Evolutionary conservation across 2,113 vertebrate species (phyloP), one percentile per base, ranked within the genome.

Genomic region (Uria aalge): DNA sequence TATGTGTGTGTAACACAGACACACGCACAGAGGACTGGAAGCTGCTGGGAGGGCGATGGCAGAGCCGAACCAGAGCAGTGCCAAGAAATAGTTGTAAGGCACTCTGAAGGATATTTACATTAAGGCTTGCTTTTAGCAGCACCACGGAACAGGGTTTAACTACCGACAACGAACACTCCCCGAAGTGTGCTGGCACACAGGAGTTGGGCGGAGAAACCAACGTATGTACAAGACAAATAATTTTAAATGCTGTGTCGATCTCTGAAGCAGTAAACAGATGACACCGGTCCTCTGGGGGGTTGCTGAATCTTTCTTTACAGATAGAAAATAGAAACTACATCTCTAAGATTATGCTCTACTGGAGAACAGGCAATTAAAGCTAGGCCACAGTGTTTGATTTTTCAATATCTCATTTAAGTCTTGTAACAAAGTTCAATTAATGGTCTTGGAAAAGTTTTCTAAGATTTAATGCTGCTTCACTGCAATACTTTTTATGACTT

Each of bases 371-470:
- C 92, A 96, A 90, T 96, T 92, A 93, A 90, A 92, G 9, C 36
- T 7, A 29, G 64, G 56, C 64, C 11, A 8, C 41, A 6, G 22
- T 3, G 7, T 90, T 96, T 96, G 96, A 96, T 97, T 96, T 96
- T 96, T 95, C 95, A 94, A 92, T 96, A 93, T 59, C 92, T 96
- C 93, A 74, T 94, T 96, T 96, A 69, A 93, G 90, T 95, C 92
- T 90, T n/a, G 85, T 62, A 85, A 90, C 68, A 1, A 69, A 93
- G 87, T 77, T 57, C 95, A 95, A 93, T 95, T 93, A 92, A 88
- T 69, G 50, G 67, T 30, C 81, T 77, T 22, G 45, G 88, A 29
- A 90, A 95, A 94, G 78, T 96, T 95, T 64, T 57, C 78, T 57
- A 23, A 57, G 26, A 96, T 76, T 72, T 55, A 74, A 41, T 47